phyloP scores from a whole-genome alignment of 30 jellyfish, hydroid and myxozoan genomes.

The Hydractinia symbiolongicarpus region DNA sequence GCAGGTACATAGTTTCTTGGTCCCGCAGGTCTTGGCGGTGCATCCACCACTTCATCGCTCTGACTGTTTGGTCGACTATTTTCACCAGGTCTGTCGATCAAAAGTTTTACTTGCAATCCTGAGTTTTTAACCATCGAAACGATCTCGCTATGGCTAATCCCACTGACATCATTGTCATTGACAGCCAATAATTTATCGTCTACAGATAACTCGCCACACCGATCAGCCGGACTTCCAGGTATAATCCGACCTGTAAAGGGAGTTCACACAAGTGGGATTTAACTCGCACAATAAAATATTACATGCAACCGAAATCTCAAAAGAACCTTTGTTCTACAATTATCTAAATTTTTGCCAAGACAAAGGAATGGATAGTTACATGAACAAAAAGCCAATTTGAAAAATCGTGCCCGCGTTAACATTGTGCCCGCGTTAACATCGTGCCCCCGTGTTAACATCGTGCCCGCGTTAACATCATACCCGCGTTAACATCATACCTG shows the following conservation, averaged over 20 bases:
- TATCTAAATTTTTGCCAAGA: too few species aligned
- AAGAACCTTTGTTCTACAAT: too few species aligned
- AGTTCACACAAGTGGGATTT: background rate
- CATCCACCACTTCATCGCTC: slow-evolving; percentile 16
- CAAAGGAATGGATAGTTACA: too few species aligned
- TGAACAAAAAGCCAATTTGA: too few species aligned
- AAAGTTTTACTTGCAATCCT: slow-evolving; percentile 54
- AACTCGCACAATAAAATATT: too few species aligned
- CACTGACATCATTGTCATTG: slow-evolving; percentile 68
- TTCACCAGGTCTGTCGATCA: background rate
- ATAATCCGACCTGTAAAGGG: slow-evolving; percentile 75
- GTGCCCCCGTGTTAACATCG: too few species aligned
- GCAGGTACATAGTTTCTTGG: slow-evolving; percentile 31
- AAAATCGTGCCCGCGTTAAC: too few species aligned
- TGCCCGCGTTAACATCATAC: too few species aligned
- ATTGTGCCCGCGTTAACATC: too few species aligned
- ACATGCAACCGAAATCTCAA: too few species aligned
- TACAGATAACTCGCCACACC: slow-evolving; percentile 80
- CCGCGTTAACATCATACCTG: too few species aligned
- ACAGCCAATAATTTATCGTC: slow-evolving; percentile 78
- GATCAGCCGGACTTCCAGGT: slow-evolving; percentile 94
- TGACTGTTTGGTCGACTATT: background rate
- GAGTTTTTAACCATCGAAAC: slow-evolving; percentile 92
- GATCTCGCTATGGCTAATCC: slow-evolving; percentile 67
- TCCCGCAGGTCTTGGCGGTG: slow-evolving; percentile 44